Base-by-base conservation (phyloP, 2,113 vertebrate genomes). In the Nycticebus coucang region DNA sequence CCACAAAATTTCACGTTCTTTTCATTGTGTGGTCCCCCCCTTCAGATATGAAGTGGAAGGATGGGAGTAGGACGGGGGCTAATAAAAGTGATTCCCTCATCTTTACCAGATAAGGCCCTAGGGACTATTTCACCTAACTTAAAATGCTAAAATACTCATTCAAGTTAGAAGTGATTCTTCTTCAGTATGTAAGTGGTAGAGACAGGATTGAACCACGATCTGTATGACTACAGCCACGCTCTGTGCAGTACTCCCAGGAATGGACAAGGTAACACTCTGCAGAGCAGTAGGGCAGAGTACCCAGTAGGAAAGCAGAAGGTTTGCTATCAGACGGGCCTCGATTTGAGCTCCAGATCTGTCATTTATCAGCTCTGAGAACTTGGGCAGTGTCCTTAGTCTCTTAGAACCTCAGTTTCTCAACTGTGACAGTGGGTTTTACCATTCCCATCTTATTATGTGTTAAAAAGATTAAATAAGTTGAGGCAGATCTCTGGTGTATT, bases 351-450 rank as follows among this genome's bases (percentile, higher is more conserved):
- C 21, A 5, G 10, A 33, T 57, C 57, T 75, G 0, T n/a, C 33
- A 26, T 82, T 41, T 87, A 13, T 95, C 8, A 75, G 62, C 22
- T 64, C 55, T 62, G 69, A 55, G 33, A 18, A 57, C n/a, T 71
- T 69, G 53, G 30, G 30, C 37, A 45, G 87, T 57, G n/a, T 41
- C 7, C 37, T 95, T 30, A 37, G 14, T 82, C 30, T 17, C 33
- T 37, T 8, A 17, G 62, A 87, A 7, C 8, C 53, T 94, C 88
- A 80, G 11, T 30, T 75, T 95, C 37, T 92, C 71, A 45, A 28
- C 18, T 64, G 0, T 86, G 60, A 74, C 13, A 33, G 12, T 24
- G 19, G 24, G 3, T 50, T 18, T 37, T 17, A 30, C 1, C 82
- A n/a, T 5, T 24, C 19, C 0, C 11, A 33, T n/a, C 33, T 37